Evolutionary conservation across 2,797 vertebrate genomes (phyloP).

Genomic region (Champsocephalus esox): DNA sequence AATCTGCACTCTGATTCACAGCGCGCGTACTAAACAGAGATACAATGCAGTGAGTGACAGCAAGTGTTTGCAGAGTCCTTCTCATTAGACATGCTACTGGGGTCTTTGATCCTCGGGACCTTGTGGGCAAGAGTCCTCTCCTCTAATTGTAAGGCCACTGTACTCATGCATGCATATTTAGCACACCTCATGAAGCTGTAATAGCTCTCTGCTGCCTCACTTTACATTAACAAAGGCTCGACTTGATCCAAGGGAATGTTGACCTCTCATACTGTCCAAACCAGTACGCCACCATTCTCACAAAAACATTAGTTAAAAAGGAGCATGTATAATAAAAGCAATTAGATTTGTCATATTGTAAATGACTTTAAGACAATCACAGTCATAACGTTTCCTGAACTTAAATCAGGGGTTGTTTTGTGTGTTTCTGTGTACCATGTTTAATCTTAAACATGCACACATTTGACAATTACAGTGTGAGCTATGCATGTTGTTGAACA

Average conservation of each 20-base stretch:
- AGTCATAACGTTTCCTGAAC: neutral
- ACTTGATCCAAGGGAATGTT: conserved; percentile 14
- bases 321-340: neutral
- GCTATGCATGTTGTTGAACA: neutral
- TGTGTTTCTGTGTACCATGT: neutral
- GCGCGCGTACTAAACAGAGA: neutral
- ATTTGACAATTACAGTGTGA: too few species aligned
- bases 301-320: neutral
- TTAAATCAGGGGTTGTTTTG: neutral
- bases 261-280: conserved; percentile 9
- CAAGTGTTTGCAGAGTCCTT: conserved; percentile 13
- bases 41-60: conserved; percentile 14
- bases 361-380: neutral
- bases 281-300: neutral
- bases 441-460: neutral
- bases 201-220: conserved; percentile 18
- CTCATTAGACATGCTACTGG: conserved; percentile 52
- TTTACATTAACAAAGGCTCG: conserved; percentile 23
- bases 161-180: conserved; percentile 52
- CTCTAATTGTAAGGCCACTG: conserved; percentile 56
- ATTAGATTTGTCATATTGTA: neutral
- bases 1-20: neutral
- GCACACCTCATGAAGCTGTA: conserved; percentile 16
- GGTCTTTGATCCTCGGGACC: conserved; percentile 45
- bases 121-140: conserved; percentile 43